Evolutionary conservation across 2,113 vertebrate species (phyloP), one percentile per base, ranked within the genome.

Genomic region (Phyllostomus hastatus): DNA sequence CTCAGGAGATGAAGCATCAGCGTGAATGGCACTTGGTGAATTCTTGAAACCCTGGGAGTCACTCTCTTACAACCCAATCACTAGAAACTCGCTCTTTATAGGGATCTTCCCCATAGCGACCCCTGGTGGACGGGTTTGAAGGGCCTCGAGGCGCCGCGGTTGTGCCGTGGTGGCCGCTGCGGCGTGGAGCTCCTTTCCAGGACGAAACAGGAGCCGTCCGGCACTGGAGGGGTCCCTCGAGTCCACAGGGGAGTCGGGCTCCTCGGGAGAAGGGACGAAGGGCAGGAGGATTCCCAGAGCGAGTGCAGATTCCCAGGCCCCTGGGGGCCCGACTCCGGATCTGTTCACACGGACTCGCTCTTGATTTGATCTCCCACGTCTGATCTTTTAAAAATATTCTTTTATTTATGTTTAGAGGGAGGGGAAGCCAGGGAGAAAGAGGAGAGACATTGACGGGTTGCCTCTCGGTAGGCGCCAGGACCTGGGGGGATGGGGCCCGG

Each of bases 151-250:
- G 22, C 31, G 11, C 4, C 11, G 12, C 2, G 9, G 15, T 15
- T 14, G 33, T 0, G 43, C 69, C 46, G 14, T 8, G 24, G 7
- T 1, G 24, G 38, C 5, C 0, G 0, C 3, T 1, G 26, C 16
- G 22, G 24, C 8, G 2, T 0, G 1, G 12, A 10, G 15, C 46
- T 64, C 48, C 35, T 57, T 41, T 35, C 12, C 0, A 10, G 0
- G 17, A 26, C 22, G 16, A 31, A 10, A 31, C 26, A 24, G 3
- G 17, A 17, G n/a, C 43, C 4, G 4, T 9, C 2, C 24, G 35
- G 10, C 31, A 43, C 11, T n/a, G 4, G 41, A 12, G 2, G 10
- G 12, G 16, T 1, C 15, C 2, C 20, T 5, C 16, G 76, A 46
- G 3, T 7, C 48, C 48, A 61, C 31, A 35, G 4, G 2, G 3